Evolutionary conservation across 2,797 vertebrate species (phyloP).

Genomic region (Serranus cabrilla): DNA sequence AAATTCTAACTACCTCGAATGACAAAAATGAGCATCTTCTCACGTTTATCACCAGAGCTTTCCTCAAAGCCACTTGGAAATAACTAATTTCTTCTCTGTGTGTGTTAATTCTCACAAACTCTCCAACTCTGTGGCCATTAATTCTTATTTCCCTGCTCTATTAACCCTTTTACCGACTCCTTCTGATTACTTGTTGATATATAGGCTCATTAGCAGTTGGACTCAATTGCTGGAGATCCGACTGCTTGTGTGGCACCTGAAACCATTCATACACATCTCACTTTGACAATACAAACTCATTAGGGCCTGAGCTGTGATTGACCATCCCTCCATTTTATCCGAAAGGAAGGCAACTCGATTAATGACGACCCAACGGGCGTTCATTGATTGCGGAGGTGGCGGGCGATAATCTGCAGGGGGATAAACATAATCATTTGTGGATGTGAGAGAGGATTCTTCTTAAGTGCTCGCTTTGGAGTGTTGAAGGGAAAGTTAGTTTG

Average conservation of each 20-base stretch:
- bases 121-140: constrained; percentile 48
- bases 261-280: constrained; percentile 79
- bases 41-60: neutral
- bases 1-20: neutral
- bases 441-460: constrained; percentile 37
- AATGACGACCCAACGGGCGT: constrained; percentile 61
- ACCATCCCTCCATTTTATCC: constrained; percentile 63
- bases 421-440: constrained; percentile 63
- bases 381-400: constrained; percentile 67
- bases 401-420: constrained; percentile 57
- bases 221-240: constrained; percentile 73
- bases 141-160: constrained; percentile 77
- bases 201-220: constrained; percentile 80
- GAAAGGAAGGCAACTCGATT: constrained; percentile 67
- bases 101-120: constrained; percentile 45
- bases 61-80: constrained; percentile 8
- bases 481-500: constrained; percentile 47
- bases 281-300: constrained; percentile 77
- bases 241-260: constrained; percentile 67
- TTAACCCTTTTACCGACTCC: constrained; percentile 72
- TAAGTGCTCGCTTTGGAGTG: constrained; percentile 34
- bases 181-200: constrained; percentile 82
- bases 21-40: neutral
- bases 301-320: constrained; percentile 69
- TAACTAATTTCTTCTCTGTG: constrained; percentile 25